Evolutionary conservation across 2,113 vertebrate genomes (phyloP).

Genomic region (Geothlypis trichas): DNA sequence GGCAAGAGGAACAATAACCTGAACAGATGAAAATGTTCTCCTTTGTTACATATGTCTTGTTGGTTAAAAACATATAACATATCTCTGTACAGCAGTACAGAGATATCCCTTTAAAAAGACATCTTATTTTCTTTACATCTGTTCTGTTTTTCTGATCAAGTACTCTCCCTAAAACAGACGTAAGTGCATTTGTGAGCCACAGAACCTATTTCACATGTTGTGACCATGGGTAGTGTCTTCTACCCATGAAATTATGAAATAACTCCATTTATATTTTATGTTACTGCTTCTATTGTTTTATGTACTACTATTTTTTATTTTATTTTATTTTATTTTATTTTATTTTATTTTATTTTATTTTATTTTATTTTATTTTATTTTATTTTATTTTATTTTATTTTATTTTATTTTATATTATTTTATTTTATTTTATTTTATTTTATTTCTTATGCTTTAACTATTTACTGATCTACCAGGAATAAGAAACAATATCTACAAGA

Average conservation of each 20-base stretch:
- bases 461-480: neutral
- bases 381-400: neutral
- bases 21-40: slow-evolving; percentile 26
- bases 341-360: neutral
- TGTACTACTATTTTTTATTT: neutral
- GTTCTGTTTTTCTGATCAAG: neutral
- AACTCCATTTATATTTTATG: neutral
- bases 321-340: neutral
- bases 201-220: neutral
- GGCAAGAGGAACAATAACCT: slow-evolving; percentile 49
- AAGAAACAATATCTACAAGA: neutral
- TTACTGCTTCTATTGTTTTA: neutral
- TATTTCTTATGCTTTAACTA: neutral
- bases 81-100: slow-evolving; percentile 4
- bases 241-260: neutral
- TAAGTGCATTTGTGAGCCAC: neutral
- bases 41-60: neutral
- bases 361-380: neutral
- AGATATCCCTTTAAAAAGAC: neutral
- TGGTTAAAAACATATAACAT: slow-evolving; percentile 49
- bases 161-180: neutral
- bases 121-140: neutral
- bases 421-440: neutral
- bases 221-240: neutral
- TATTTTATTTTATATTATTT: too few species aligned